These are phyloP conservation scores for Scortum barcoo DNA, from an alignment of 2,113 vertebrate species.

Conservation along the genomic window DNA sequence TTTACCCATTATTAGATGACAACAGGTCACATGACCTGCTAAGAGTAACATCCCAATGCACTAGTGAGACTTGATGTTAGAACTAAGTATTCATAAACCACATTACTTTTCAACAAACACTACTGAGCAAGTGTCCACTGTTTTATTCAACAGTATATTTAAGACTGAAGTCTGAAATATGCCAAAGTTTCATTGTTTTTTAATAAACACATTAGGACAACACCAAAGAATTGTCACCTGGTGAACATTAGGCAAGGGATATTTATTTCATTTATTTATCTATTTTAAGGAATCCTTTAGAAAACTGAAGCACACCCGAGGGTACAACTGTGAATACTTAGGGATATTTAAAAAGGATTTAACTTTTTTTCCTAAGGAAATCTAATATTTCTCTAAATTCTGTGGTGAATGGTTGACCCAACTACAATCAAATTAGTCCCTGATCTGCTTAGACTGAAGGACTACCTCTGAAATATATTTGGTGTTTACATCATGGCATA, in stretches of 20 bases:
- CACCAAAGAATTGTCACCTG: not conserved
- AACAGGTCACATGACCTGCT: slow-evolving; percentile 83
- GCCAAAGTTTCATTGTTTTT: not conserved
- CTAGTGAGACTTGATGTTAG: slow-evolving; percentile 15
- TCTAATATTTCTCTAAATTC: not conserved
- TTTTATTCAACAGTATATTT: not conserved
- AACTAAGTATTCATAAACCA: not conserved
- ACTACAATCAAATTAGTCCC: not conserved
- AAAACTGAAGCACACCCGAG: not conserved
- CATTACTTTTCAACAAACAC: not conserved
- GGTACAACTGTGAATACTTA: not conserved
- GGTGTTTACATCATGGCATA: not conserved
- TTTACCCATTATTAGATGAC: slow-evolving; percentile 88
- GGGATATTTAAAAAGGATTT: not conserved
- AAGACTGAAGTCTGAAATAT: not conserved
- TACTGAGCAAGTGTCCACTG: not conserved
- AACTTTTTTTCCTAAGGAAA: not conserved
- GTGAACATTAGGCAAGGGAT: not conserved
- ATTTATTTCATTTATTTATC: not conserved
- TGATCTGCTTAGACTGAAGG: not conserved
- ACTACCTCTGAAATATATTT: not conserved
- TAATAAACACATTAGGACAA: not conserved
- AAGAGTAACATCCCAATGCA: slow-evolving; percentile 43
- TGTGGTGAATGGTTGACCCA: not conserved
- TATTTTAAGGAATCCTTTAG: not conserved